Percentiles rank a stretch among this genome's conserved stretches.
These are phyloP conservation scores for Macrobrachium nipponense DNA, from an alignment of 1,140 invertebrate species.

Conservation along the genomic window DNA sequence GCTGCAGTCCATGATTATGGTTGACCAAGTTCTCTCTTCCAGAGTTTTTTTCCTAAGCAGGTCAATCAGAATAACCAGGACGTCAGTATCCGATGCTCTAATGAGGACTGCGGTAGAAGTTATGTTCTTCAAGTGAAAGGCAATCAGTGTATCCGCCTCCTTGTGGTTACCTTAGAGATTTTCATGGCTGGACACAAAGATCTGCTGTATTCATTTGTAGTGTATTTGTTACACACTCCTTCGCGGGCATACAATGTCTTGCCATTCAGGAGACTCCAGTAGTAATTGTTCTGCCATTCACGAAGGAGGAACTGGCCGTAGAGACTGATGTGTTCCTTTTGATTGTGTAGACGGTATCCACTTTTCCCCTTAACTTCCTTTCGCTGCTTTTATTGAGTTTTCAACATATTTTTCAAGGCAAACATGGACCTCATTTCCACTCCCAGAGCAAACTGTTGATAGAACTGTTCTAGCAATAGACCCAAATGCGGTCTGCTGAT, in stretches of 20 bases:
- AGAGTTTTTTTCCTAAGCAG: neutral
- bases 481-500: too few species aligned
- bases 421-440: too few species aligned
- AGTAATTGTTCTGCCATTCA: conserved; percentile 4
- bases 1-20: conserved; percentile 13
- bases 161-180: neutral
- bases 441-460: too few species aligned
- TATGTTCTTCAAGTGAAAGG: conserved; percentile 2
- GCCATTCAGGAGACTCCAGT: too few species aligned
- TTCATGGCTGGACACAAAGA: neutral
- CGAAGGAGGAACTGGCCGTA: conserved; percentile 1
- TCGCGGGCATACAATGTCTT: too few species aligned
- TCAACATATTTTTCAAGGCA: neutral
- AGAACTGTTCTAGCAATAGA: too few species aligned
- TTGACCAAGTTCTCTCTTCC: conserved; percentile 8
- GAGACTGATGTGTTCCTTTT: neutral
- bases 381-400: neutral
- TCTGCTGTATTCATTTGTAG: neutral
- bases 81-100: neutral
- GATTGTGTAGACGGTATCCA: conserved; percentile 1
- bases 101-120: neutral
- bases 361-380: neutral
- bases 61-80: neutral
- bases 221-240: too few species aligned
- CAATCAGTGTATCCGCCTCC: conserved; percentile 6